Conservation (phyloP, 1,140 invertebrate species). For the Colletes latitarsis region DNA sequence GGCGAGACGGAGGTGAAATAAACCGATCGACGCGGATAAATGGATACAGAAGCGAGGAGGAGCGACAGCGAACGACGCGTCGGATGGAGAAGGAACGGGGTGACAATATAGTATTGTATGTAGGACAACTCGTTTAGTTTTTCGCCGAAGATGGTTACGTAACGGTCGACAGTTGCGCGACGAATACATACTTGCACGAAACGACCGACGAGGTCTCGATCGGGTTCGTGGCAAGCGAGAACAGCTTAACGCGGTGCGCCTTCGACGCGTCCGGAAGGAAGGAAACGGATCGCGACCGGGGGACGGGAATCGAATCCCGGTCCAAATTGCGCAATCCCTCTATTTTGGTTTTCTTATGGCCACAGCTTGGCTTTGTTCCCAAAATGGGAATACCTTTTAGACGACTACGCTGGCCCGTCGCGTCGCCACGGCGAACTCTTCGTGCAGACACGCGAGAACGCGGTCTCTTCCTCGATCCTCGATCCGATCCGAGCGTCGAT, state of each 20-base stretch:
- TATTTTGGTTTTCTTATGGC: slow-evolving; percentile 65
- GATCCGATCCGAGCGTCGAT: too few species aligned
- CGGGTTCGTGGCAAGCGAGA: background rate
- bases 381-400: slow-evolving; percentile 59
- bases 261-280: slow-evolving; percentile 4
- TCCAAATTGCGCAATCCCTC: slow-evolving; percentile 65
- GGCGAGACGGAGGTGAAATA: too few species aligned
- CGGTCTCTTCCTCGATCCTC: too few species aligned
- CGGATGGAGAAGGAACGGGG: background rate
- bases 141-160: slow-evolving; percentile 33
- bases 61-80: background rate
- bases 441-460: background rate
- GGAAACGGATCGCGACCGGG: slow-evolving; percentile 15
- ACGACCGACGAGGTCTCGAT: background rate
- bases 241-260: background rate
- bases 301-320: slow-evolving; percentile 28
- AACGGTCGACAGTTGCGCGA: slow-evolving; percentile 17
- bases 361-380: slow-evolving; percentile 67
- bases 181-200: slow-evolving; percentile 6
- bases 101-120: background rate
- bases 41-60: background rate
- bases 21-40: too few species aligned
- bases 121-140: slow-evolving; percentile 18
- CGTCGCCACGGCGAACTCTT: background rate
- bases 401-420: background rate